phyloP scores from a whole-genome alignment of 1,140 invertebrate genomes.

The Dufourea novaeangliae region DNA sequence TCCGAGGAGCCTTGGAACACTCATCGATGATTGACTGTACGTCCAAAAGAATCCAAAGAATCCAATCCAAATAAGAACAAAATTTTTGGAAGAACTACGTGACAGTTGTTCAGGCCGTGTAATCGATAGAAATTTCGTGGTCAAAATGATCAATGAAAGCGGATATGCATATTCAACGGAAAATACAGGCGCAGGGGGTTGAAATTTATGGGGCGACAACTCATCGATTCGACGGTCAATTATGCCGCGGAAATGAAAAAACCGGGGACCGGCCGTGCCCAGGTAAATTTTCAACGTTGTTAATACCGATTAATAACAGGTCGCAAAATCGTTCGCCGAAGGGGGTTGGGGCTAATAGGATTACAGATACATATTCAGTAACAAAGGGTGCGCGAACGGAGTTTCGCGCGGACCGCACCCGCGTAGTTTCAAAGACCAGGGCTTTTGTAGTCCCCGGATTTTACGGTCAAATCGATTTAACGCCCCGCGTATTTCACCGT shows the following conservation, averaged over 20 bases:
- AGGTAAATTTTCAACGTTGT: slow-evolving; percentile 30
- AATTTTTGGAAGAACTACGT: too few species aligned
- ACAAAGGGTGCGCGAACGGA: background rate
- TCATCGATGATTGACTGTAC: too few species aligned
- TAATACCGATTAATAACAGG: slow-evolving; percentile 27
- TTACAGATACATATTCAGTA: too few species aligned
- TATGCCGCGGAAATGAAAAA: slow-evolving; percentile 26
- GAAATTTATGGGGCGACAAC: slow-evolving; percentile 34
- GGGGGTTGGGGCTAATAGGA: background rate
- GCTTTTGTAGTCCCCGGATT: background rate
- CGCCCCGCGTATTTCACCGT: background rate
- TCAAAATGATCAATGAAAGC: slow-evolving; percentile 19
- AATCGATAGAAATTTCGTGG: background rate
- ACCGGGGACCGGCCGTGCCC: too few species aligned
- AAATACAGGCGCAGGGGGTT: background rate
- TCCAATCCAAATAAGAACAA: too few species aligned
- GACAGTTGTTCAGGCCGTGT: too few species aligned
- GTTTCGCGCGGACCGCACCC: background rate
- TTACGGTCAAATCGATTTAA: slow-evolving; percentile 8
- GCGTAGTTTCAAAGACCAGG: background rate
- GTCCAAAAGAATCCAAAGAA: too few species aligned
- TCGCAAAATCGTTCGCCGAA: background rate
- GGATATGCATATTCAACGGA: slow-evolving; percentile 23
- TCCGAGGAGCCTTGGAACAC: too few species aligned
- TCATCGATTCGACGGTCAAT: slow-evolving; percentile 21